Conservation (phyloP, 2,888 invertebrate species). For the Antitype chi region DNA sequence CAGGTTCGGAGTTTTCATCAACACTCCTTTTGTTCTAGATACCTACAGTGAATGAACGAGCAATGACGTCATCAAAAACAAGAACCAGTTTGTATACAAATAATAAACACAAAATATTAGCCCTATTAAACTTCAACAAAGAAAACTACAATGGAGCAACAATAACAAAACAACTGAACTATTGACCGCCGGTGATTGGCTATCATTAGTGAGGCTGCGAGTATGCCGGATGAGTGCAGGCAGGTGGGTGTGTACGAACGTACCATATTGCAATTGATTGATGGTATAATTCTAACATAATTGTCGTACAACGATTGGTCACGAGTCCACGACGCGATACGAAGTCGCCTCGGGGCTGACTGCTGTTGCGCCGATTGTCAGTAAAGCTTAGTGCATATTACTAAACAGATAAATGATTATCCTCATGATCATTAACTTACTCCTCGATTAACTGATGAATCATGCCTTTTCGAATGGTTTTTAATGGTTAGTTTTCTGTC, state of each 20-base stretch:
- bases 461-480: neutral
- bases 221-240: slow-evolving; percentile 76
- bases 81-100: slow-evolving; percentile 34
- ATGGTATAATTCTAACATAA: slow-evolving; percentile 86
- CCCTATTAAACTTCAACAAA: slow-evolving; percentile 55
- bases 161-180: slow-evolving; percentile 75
- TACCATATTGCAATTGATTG: slow-evolving; percentile 84
- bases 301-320: slow-evolving; percentile 84
- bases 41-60: slow-evolving; percentile 5
- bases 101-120: slow-evolving; percentile 51
- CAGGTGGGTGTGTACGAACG: slow-evolving; percentile 79
- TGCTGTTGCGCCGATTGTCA: slow-evolving; percentile 50
- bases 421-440: slow-evolving; percentile 20
- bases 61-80: slow-evolving; percentile 25
- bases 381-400: slow-evolving; percentile 61
- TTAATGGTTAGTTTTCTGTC: slow-evolving; percentile 13
- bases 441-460: slow-evolving; percentile 11
- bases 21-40: slow-evolving; percentile 10
- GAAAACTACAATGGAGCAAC: slow-evolving; percentile 59
- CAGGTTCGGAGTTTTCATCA: neutral
- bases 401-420: slow-evolving; percentile 23
- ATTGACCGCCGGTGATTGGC: slow-evolving; percentile 79
- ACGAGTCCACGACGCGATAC: slow-evolving; percentile 84
- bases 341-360: slow-evolving; percentile 74
- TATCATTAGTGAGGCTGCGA: slow-evolving; percentile 72